Evolutionary conservation across 2,888 invertebrate genomes (phyloP), one percentile per base, ranked within the genome.

Genomic region (Nesidiocoris tenuis): DNA sequence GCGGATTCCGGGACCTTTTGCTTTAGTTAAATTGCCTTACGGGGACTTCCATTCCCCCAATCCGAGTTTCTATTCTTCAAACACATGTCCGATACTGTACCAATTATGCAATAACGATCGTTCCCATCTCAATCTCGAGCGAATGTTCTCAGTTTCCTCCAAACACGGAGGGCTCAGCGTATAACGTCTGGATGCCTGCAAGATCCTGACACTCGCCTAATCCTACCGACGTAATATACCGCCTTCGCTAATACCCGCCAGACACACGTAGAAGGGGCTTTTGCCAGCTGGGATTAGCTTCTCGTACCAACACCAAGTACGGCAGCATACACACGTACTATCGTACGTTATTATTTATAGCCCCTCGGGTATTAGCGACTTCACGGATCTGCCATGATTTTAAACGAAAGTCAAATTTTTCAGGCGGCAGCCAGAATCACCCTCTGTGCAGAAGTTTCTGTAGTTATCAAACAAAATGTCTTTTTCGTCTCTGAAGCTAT

Each of bases 161-260:
- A n/a, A n/a, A n/a, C n/a, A n/a, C n/a, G n/a, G n/a, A n/a, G n/a
- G n/a, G n/a, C n/a, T n/a, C n/a, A n/a, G n/a, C n/a, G n/a, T n/a
- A n/a, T n/a, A n/a, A n/a, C n/a, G n/a, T n/a, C 39, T 7, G 12
- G 39, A 39, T 39, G 39, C 39, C 39, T 39, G 39, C 5, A 39
- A 39, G 39, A 64, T 66, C 66, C 54, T 66, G 66, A 66, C 66
- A 39, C 22, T 54, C 18, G 17, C 39, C 55, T 66, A 66, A 66
- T 66, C 66, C 66, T 19, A 25, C 54, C 66, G 66, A 66, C 19
- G 66, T 66, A 66, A 66, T 66, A 66, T 66, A 66, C 66, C n/a
- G 66, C 55, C 55, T 19, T 3, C 55, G 39, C 55, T 66, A 66
- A 66, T 66, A 24, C 66, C 39, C 39, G 39, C 39, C 39, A 39